Conservation (phyloP, 2,113 vertebrate species). For the Fukomys damarensis region DNA sequence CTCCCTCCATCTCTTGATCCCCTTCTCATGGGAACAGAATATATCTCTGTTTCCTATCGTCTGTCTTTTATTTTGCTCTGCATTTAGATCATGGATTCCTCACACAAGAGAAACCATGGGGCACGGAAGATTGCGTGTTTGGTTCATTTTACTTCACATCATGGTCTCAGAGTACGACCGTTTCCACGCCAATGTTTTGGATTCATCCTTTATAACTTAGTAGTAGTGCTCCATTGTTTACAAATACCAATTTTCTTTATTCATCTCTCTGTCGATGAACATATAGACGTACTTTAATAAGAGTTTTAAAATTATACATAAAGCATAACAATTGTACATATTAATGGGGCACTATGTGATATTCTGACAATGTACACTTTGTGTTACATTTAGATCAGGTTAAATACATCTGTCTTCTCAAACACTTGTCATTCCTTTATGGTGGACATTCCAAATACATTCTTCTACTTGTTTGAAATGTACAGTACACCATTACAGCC, state of each 20-base stretch:
- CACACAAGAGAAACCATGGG: neutral
- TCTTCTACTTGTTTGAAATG: neutral
- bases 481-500: neutral
- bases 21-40: neutral
- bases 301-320: neutral
- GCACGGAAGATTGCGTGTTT: neutral
- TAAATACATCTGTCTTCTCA: neutral
- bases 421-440: neutral
- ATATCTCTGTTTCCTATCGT: neutral
- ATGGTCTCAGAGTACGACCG: neutral
- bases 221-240: neutral
- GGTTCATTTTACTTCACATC: neutral
- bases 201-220: neutral
- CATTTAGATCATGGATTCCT: neutral
- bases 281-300: neutral
- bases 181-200: neutral
- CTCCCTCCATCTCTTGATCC: neutral
- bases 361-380: neutral
- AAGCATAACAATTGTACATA: neutral
- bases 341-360: neutral
- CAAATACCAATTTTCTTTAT: neutral
- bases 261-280: neutral
- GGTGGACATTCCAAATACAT: neutral
- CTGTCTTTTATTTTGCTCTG: neutral
- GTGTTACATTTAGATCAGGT: neutral